These are phyloP conservation scores for Manis javanica DNA, from an alignment of 2,797 vertebrate genomes.

Conservation along the genomic window DNA sequence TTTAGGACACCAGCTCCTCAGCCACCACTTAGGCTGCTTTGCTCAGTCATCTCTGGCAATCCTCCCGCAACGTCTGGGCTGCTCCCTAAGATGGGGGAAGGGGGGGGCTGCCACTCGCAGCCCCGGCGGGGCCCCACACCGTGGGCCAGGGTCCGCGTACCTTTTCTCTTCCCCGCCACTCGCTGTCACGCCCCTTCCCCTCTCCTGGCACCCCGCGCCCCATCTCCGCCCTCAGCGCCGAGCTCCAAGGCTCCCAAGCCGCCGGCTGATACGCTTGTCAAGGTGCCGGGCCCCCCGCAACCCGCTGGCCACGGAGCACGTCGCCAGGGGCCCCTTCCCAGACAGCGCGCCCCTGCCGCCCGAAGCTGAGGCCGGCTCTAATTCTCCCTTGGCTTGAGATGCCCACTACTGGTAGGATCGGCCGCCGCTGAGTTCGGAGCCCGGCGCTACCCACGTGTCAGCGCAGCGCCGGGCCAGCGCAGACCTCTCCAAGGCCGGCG, in stretches of 20 bases:
- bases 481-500: conserved; percentile 84
- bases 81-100: neutral
- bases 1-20: neutral
- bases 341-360: neutral
- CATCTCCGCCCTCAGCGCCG: accelerated
- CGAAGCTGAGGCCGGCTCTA: neutral
- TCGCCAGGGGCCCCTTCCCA: neutral
- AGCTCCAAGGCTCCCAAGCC: neutral
- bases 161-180: neutral
- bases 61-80: neutral
- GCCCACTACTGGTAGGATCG: neutral
- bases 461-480: conserved; percentile 61
- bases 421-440: neutral
- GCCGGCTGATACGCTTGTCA: neutral
- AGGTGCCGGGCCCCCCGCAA: neutral
- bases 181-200: neutral
- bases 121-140: neutral
- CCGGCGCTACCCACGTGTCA: neutral
- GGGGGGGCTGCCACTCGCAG: neutral
- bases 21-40: neutral
- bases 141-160: neutral
- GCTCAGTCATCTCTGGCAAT: neutral
- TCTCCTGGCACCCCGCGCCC: neutral
- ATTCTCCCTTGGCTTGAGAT: neutral
- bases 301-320: too few relatives aligned